phyloP scores from a whole-genome alignment of 2,797 vertebrate species.

The Semotilus atromaculatus region DNA sequence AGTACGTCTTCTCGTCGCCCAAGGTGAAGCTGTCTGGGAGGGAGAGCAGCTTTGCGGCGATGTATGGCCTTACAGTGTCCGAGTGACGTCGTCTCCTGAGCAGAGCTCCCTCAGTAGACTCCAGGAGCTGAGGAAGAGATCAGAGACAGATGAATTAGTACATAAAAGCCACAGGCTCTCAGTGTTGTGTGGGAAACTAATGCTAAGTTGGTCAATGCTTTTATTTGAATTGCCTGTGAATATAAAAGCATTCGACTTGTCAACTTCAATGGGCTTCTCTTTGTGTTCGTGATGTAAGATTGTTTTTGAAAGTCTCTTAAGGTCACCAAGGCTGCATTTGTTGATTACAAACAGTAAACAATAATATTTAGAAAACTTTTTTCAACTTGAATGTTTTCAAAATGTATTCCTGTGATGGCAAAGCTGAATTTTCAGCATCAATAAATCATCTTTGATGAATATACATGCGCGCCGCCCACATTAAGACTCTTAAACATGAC shows the following conservation, averaged over 20 bases:
- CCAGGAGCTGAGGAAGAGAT: slow-evolving; percentile 81
- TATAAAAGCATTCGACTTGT: neutral
- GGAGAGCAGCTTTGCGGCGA: slow-evolving; percentile 86
- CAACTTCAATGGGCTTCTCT: neutral
- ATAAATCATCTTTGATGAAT: too few relatives aligned
- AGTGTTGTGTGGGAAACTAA: neutral
- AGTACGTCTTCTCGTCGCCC: slow-evolving; percentile 89
- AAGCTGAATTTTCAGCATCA: too few relatives aligned
- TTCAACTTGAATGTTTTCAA: too few relatives aligned
- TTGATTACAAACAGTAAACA: neutral
- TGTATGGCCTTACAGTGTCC: slow-evolving; percentile 83
- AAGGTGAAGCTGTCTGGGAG: slow-evolving; percentile 89
- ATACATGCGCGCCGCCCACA: neutral
- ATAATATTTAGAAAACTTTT: too few relatives aligned
- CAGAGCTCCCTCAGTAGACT: slow-evolving; percentile 74
- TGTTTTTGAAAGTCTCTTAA: neutral
- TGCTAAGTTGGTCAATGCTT: neutral
- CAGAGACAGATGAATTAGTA: neutral
- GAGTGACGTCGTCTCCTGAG: slow-evolving; percentile 76
- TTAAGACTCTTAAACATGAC: neutral
- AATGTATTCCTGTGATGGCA: too few relatives aligned
- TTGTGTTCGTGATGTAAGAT: too few relatives aligned
- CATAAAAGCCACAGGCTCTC: neutral
- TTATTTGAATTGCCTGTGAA: neutral
- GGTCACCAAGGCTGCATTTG: neutral